Base-by-base conservation (phyloP, 2,888 invertebrate genomes). In the Sceliomorpha sp. region DNA sequence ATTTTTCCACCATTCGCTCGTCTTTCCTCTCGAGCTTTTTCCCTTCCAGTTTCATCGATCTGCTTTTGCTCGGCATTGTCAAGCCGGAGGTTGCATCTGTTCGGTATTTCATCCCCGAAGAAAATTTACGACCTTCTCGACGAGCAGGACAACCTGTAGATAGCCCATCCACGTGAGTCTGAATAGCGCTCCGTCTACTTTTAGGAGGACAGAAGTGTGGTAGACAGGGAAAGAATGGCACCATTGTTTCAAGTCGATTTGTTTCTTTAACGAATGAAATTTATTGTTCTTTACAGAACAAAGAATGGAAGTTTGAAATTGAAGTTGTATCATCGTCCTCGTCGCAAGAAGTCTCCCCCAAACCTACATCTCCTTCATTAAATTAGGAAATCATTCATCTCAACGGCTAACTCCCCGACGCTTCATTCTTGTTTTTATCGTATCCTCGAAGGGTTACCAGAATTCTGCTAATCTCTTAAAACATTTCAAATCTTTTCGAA, bases 101-200 rank as follows among this genome's bases (percentile, higher is more conserved):
- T 64, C 63, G 29, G 42, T 64, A 58, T 56, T 64, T 47, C 56
- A 58, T 48, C 34, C 50, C 44, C 56, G 58, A 58, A 58, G 58
- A 48, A 58, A 66, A 66, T 66, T 66, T 66, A 66, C 66, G 58
- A 58, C 56, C 51, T 24, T 31, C 58, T 20, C 56, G 64, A 64
- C 55, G 64, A 66, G 58, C 51, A 32, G 58, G 51, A 66, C 63
- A 64, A 64, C 63, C 63, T 64, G 63, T 63, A 55, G 63, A 63
- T 63, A 63, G 63, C 63, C 55, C 42, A 63, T 55, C 47, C 63
- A 63, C 55, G 55, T 48, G 55, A 48, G 47, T 34, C 63, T 63
- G 63, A 63, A 63, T 55, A 48, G 39, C 40, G 40, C 24, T 63
- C 34, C 55, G 63, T 55, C 42, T 55, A 48, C 55, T 36, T 48